Conservation (phyloP, 2,797 vertebrate genomes). For the Lepus oiostolus region DNA sequence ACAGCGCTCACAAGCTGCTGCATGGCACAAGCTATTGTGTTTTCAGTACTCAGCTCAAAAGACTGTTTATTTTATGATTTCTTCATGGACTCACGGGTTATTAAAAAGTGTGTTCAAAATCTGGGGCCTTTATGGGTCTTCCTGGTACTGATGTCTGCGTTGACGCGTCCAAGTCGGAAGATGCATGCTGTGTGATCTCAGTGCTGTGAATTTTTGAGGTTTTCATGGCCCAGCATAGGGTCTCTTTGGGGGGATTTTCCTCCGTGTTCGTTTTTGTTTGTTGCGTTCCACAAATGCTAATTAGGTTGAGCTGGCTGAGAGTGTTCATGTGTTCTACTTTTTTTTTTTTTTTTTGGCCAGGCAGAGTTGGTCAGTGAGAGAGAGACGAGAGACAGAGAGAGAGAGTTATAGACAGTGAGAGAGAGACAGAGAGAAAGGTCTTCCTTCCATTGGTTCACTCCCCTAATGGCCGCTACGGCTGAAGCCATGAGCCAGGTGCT, state of each 20-base stretch:
- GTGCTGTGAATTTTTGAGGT: conserved; percentile 1
- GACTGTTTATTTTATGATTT: conserved; percentile 31
- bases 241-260: not conserved
- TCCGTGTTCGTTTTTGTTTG: not conserved
- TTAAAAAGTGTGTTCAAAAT: not conserved
- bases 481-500: too few relatives aligned
- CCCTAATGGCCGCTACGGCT: too few relatives aligned
- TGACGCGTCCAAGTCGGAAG: not conserved
- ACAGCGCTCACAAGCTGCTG: not conserved
- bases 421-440: too few relatives aligned
- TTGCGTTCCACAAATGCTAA: not conserved
- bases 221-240: not conserved
- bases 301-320: not conserved
- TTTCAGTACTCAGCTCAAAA: not conserved
- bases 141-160: not conserved
- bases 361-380: too few relatives aligned
- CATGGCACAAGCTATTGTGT: not conserved
- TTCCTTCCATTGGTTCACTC: too few relatives aligned
- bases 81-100: not conserved
- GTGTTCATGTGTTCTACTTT: not conserved
- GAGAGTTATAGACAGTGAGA: too few relatives aligned
- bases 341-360: too few relatives aligned
- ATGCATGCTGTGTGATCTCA: not conserved
- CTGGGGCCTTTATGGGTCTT: not conserved
- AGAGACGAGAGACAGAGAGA: too few relatives aligned